Conservation (phyloP, 2,797 vertebrate species). For the Pogoniulus pusillus region DNA sequence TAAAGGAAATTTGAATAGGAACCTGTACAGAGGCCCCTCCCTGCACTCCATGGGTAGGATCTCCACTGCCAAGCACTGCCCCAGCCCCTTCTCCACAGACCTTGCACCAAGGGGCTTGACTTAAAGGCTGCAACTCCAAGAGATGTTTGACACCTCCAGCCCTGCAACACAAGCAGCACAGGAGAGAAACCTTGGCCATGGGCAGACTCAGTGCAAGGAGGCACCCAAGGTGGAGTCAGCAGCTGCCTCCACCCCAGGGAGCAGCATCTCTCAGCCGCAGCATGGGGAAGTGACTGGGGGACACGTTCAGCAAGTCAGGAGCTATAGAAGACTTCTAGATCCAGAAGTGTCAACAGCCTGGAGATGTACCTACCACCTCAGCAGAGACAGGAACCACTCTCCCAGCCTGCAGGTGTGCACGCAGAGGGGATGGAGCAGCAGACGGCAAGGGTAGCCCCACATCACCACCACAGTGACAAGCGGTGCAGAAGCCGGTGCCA, state of each 20-base stretch:
- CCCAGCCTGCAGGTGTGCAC: fast-evolving
- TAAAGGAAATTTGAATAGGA: no score
- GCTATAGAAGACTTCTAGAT: fast-evolving
- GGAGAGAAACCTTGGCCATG: not conserved
- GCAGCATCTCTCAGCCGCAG: fast-evolving
- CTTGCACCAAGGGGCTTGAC: not conserved
- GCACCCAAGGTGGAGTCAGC: fast-evolving
- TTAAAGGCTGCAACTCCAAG: no score
- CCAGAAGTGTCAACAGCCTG: fast-evolving
- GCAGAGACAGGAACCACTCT: not conserved
- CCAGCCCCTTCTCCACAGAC: not conserved
- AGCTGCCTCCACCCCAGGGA: not conserved
- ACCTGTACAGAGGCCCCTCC: not conserved
- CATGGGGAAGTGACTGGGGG: fast-evolving
- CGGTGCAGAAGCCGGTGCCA: not conserved
- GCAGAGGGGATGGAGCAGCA: not conserved
- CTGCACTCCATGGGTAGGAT: fast-evolving
- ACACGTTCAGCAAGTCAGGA: not conserved
- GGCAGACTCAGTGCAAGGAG: not conserved
- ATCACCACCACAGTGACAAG: not conserved
- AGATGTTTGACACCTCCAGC: not conserved
- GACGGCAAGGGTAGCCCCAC: not conserved
- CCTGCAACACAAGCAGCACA: not conserved
- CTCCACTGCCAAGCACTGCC: fast-evolving
- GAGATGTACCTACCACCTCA: fast-evolving